Percentiles rank a stretch among this genome's conserved stretches.
Evolutionary conservation across 2,888 invertebrate species (phyloP).

Genomic region (Sarcophaga subvicina): DNA sequence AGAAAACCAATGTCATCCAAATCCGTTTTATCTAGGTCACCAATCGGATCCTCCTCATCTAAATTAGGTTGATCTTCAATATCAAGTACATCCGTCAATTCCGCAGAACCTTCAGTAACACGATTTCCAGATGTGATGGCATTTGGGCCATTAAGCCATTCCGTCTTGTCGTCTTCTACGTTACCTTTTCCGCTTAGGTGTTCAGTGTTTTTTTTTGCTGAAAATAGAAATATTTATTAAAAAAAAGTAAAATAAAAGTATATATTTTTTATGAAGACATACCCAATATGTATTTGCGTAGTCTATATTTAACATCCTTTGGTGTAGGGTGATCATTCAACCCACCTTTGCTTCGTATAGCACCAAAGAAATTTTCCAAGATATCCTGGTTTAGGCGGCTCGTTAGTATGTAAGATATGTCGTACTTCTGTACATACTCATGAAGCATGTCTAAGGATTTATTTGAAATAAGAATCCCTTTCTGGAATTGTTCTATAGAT

Average conservation of each 20-base stretch:
- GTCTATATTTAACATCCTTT: background rate
- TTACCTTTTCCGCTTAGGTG: no score
- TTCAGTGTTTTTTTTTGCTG: background rate
- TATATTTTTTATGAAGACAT: background rate
- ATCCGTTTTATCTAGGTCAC: background rate
- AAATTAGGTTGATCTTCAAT: background rate
- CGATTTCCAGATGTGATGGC: no score
- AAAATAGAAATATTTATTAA: background rate
- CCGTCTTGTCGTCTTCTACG: no score
- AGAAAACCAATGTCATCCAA: background rate
- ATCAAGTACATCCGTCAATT: no score
- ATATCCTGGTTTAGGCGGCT: background rate
- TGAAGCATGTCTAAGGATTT: background rate
- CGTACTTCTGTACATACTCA: background rate
- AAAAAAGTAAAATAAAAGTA: background rate
- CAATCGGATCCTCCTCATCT: background rate
- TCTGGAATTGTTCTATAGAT: background rate
- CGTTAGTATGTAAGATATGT: background rate
- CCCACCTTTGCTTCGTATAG: background rate
- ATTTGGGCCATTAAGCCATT: no score
- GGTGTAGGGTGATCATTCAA: background rate
- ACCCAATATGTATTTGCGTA: background rate
- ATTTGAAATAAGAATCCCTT: background rate
- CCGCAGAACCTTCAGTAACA: no score
- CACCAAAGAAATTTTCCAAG: constrained; percentile 3